Base-by-base conservation (phyloP, 2,797 vertebrate genomes). In the Sebastes minor region DNA sequence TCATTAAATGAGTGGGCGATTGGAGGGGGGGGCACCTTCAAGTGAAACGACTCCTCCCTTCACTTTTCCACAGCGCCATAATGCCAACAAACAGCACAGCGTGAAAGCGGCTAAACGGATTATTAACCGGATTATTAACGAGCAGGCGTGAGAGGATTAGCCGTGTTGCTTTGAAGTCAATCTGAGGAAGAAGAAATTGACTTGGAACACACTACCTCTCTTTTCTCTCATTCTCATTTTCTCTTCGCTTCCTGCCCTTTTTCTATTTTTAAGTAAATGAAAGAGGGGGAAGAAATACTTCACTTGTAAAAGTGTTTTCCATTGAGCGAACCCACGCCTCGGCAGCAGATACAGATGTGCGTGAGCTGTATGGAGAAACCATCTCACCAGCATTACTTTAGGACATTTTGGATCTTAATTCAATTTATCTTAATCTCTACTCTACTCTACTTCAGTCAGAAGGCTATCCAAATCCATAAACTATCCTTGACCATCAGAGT, bases 121-220 rank as follows among this genome's bases (percentile, higher is more conserved):
- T 95, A 95, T 93, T 95, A 94, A 94, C 84, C 63, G 92, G 94
- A 95, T 96, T 95, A 95, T 95, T 96, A 95, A 95, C 79, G 87
- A 91, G 91, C 91, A 89, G 89, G 91, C 89, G 74, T 91, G 89
- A 93, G 91, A 91, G 94, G 93, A 95, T 96, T 95, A 95, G 88
- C 89, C 59, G 53, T 91, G 91, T 90, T 87, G 89, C 95, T 96
- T 95, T 95, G 95, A 96, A 95, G 94, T 95, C 89, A 92, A 89
- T 93, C 89, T 88, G 86, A 84, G 80, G 74, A 90, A 89, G 77
- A 52, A 88, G 76, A 92, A 94, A 91, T 92, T 89, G 77, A 94
- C 91, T 94, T 92, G 90, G 88, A 95, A 92, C 20, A 2, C 83
- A 13, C 53, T 74, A 61, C 72, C 61, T 72, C 76, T 65, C 61